A percentile compares a stretch with the other conserved stretches of the same genome.
Evolutionary conservation across 2,113 vertebrate genomes (phyloP).

Genomic region (Nasalis larvatus): DNA sequence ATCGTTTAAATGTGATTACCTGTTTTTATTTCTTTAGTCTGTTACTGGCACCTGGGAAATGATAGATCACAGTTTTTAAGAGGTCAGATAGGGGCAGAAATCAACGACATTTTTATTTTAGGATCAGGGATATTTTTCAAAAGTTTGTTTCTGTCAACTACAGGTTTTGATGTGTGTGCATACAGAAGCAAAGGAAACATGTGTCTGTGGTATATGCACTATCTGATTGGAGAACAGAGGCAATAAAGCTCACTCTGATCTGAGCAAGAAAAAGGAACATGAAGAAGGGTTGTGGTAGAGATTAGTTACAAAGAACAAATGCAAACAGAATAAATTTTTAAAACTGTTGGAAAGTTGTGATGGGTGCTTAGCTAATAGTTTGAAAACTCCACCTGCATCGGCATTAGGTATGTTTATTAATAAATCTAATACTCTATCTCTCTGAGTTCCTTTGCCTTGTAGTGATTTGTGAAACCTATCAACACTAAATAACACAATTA

Average conservation of each 20-base stretch:
- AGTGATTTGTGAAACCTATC: not conserved
- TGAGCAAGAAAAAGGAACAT: not conserved
- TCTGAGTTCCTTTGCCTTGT: not conserved
- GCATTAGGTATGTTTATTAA: not conserved
- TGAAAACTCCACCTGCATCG: not conserved
- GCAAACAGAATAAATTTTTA: not conserved
- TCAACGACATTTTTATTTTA: constrained; percentile 41
- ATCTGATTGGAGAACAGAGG: not conserved
- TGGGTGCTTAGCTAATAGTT: not conserved
- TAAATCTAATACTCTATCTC: not conserved
- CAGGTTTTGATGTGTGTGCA: not conserved
- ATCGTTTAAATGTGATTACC: constrained; percentile 36
- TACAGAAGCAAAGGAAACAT: not conserved
- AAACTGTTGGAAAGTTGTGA: not conserved
- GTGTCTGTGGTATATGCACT: not conserved
- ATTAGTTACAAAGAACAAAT: not conserved
- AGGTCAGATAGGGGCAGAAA: not conserved
- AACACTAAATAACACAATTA: not conserved
- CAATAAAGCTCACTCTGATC: not conserved
- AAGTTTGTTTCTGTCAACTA: constrained; percentile 40
- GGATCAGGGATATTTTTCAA: constrained; percentile 12
- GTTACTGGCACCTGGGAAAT: not conserved
- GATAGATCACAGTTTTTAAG: constrained; percentile 41
- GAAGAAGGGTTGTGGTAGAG: not conserved
- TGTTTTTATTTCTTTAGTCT: constrained; percentile 40